phyloP scores from a whole-genome alignment of 2,888 invertebrate genomes.

The Apocheima hispidaria region DNA sequence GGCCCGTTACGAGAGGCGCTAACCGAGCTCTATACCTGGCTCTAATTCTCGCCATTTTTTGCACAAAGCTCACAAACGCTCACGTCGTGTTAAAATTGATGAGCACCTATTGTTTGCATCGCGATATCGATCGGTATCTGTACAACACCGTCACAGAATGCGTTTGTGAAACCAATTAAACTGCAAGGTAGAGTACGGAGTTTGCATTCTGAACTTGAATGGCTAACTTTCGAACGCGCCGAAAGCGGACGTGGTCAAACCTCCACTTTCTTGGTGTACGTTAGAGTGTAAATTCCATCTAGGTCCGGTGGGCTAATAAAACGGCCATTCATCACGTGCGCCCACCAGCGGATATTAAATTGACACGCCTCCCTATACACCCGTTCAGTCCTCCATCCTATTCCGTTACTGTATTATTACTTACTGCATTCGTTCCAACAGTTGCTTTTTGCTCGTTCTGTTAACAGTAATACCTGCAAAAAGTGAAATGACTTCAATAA shows the following conservation, averaged over 20 bases:
- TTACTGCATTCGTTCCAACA: constrained; percentile 51
- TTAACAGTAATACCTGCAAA: constrained; percentile 46
- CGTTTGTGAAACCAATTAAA: constrained; percentile 48
- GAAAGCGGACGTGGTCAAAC: constrained; percentile 37
- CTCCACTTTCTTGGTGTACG: constrained; percentile 56
- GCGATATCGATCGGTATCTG: constrained; percentile 62
- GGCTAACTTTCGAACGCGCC: constrained; percentile 35
- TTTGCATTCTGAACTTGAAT: constrained; percentile 6
- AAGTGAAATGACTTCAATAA: constrained; percentile 40
- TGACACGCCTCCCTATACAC: constrained; percentile 79
- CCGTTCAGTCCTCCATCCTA: constrained; percentile 66
- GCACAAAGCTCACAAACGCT: constrained; percentile 51
- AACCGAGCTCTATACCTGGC: constrained; percentile 71
- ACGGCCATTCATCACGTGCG: constrained; percentile 72
- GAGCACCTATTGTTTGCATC: constrained; percentile 67
- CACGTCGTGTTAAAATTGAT: constrained; percentile 70
- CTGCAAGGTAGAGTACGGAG: constrained; percentile 31
- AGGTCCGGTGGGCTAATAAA: constrained; percentile 70
- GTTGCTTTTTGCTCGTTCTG: constrained; percentile 41
- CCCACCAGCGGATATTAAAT: constrained; percentile 80
- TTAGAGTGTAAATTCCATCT: constrained; percentile 57
- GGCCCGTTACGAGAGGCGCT: constrained; percentile 70
- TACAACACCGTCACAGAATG: constrained; percentile 52
- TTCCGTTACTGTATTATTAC: constrained; percentile 66
- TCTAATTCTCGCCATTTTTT: constrained; percentile 68